phyloP scores from a whole-genome alignment of 2,797 vertebrate genomes.

The Myotis myotis region DNA sequence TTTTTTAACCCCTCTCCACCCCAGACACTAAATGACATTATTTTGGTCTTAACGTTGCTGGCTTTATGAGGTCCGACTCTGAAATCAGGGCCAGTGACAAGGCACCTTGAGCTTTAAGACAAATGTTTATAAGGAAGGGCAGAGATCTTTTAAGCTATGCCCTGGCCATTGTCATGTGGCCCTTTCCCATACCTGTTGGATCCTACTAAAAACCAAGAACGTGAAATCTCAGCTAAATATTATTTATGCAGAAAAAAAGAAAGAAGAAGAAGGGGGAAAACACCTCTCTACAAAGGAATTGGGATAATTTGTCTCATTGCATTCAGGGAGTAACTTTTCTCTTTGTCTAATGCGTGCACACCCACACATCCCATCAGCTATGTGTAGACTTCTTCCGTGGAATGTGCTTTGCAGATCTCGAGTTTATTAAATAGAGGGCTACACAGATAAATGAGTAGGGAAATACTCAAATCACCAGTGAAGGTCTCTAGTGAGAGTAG shows the following conservation, averaged over 20 bases:
- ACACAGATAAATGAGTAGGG: background rate
- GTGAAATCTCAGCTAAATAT: constrained; percentile 50
- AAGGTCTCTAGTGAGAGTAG: constrained; percentile 8
- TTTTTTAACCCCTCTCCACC: constrained; percentile 78
- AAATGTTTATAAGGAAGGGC: background rate
- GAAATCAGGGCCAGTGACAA: constrained; percentile 64
- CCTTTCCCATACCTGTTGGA: constrained; percentile 13
- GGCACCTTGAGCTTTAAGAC: constrained; percentile 2
- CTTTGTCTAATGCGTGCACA: constrained; percentile 33
- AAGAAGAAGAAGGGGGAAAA: background rate
- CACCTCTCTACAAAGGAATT: constrained; percentile 39
- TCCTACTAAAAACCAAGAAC: constrained; percentile 8
- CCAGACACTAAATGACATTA: constrained; percentile 81
- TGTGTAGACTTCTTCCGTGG: background rate
- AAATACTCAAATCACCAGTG: background rate
- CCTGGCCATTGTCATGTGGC: background rate
- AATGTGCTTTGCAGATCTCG: constrained; percentile 12
- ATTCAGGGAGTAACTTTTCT: constrained; percentile 43
- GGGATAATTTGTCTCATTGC: constrained; percentile 39
- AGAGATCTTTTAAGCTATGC: background rate
- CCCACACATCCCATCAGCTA: constrained; percentile 31
- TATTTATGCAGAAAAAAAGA: constrained; percentile 37
- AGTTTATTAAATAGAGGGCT: constrained; percentile 26
- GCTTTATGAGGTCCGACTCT: constrained; percentile 66
- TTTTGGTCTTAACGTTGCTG: constrained; percentile 72